Percentiles rank a stretch among this genome's conserved stretches.
phyloP scores from a whole-genome alignment of 2,888 invertebrate species.

The Allolobophora icterica region DNA sequence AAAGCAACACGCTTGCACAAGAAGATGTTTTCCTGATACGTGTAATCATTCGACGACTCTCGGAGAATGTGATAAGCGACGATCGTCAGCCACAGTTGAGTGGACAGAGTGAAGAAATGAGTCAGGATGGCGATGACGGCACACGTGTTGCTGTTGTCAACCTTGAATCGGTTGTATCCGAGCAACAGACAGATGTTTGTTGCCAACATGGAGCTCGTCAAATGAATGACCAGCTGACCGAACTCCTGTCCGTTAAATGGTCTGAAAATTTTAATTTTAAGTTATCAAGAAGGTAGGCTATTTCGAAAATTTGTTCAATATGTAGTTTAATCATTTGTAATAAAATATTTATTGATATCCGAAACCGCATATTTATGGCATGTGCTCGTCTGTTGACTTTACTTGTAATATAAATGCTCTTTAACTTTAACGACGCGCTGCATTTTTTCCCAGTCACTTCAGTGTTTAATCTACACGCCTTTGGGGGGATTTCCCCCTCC shows the following conservation, averaged over 20 bases:
- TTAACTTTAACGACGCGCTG: no score
- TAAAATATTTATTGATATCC: no score
- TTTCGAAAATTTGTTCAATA: neutral
- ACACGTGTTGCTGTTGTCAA: conserved; percentile 39
- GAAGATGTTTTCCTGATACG: conserved; percentile 34
- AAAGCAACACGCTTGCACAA: conserved; percentile 40
- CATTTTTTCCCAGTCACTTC: no score
- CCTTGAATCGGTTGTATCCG: conserved; percentile 42
- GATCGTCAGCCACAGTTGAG: conserved; percentile 41
- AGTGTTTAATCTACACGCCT: no score
- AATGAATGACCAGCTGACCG: conserved; percentile 45
- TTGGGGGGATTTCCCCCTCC: no score
- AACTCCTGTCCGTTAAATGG: conserved; percentile 43
- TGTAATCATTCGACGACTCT: conserved; percentile 31
- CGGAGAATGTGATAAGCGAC: conserved; percentile 33
- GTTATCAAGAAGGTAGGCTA: neutral
- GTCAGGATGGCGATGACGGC: conserved; percentile 38
- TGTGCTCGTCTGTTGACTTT: no score
- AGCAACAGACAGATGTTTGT: conserved; percentile 43
- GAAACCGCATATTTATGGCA: no score
- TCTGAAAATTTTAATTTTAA: conserved; percentile 35
- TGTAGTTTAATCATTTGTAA: neutral
- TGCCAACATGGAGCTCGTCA: conserved; percentile 42
- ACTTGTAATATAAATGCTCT: no score
- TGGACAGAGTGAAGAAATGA: conserved; percentile 43